Evolutionary conservation across 2,113 vertebrate species (phyloP).

Genomic region (Mus pahari): DNA sequence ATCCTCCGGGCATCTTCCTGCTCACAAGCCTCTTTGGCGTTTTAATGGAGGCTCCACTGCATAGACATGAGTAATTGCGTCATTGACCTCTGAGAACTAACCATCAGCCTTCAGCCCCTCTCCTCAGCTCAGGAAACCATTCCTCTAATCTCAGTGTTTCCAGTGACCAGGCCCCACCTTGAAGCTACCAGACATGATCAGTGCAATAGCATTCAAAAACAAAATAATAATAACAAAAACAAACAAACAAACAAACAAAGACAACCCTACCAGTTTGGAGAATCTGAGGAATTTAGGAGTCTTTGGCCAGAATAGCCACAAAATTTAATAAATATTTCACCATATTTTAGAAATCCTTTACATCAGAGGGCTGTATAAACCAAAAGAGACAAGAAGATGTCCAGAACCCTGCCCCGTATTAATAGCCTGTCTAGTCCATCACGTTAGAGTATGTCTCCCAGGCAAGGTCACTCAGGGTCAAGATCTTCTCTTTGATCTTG

Average conservation of each 20-base stretch:
- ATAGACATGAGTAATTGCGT: too few relatives aligned
- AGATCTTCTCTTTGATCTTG: background rate
- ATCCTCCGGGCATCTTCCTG: too few relatives aligned
- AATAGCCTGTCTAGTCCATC: background rate
- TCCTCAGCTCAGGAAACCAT: too few relatives aligned
- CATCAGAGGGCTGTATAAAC: background rate
- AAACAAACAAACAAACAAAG: background rate
- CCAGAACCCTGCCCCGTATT: background rate
- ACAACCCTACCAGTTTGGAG: background rate
- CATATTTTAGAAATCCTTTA: background rate
- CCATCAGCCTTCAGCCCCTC: too few relatives aligned
- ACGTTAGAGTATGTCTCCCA: background rate
- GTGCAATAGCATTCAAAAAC: background rate
- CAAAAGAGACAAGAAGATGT: background rate
- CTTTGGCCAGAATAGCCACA: background rate
- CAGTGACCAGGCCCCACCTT: too few relatives aligned
- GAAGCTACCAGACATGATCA: background rate
- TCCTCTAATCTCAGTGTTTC: too few relatives aligned
- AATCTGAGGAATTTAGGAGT: background rate
- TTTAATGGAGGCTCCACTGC: too few relatives aligned
- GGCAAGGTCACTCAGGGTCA: background rate
- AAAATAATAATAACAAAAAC: background rate
- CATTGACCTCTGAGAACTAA: too few relatives aligned
- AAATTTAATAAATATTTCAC: background rate
- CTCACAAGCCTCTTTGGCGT: too few relatives aligned